Evolutionary conservation across 2,113 vertebrate species (phyloP).

Genomic region (Arvicanthis niloticus): DNA sequence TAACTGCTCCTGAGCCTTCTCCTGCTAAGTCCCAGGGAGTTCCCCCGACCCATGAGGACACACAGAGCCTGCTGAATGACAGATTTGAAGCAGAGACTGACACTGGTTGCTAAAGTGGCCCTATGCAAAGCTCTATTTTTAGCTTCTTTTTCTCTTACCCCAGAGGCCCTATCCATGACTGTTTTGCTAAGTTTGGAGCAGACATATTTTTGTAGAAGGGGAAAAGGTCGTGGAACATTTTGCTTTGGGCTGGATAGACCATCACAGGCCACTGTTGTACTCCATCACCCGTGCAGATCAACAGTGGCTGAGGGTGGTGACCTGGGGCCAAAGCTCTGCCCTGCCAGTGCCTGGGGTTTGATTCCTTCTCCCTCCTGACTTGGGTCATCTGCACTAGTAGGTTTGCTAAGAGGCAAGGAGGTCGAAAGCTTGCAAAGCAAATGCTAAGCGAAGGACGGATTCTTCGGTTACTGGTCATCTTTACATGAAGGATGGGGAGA

Average conservation of each 20-base stretch:
- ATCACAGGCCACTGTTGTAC: neutral
- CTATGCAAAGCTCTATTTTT: constrained; percentile 9
- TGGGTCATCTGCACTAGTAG: neutral
- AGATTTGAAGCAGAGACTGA: neutral
- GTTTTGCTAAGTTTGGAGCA: constrained; percentile 41
- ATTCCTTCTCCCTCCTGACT: neutral
- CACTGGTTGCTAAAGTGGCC: neutral
- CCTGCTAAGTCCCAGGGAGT: neutral
- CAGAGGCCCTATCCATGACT: neutral
- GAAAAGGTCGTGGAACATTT: neutral
- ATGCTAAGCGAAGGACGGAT: neutral
- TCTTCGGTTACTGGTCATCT: neutral
- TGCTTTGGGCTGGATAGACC: neutral
- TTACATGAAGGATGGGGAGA: neutral
- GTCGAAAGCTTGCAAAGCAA: neutral
- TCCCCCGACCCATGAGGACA: neutral
- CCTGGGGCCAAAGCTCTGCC: neutral
- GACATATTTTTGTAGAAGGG: neutral
- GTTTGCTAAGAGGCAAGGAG: neutral
- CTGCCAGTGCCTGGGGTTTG: neutral
- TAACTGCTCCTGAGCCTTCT: neutral
- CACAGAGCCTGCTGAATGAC: neutral
- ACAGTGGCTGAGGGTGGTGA: neutral
- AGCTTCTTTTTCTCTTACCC: neutral
- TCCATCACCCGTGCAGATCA: neutral